Base-by-base conservation (phyloP, 2,888 invertebrate genomes). In the Gnatocerus cornutus region DNA sequence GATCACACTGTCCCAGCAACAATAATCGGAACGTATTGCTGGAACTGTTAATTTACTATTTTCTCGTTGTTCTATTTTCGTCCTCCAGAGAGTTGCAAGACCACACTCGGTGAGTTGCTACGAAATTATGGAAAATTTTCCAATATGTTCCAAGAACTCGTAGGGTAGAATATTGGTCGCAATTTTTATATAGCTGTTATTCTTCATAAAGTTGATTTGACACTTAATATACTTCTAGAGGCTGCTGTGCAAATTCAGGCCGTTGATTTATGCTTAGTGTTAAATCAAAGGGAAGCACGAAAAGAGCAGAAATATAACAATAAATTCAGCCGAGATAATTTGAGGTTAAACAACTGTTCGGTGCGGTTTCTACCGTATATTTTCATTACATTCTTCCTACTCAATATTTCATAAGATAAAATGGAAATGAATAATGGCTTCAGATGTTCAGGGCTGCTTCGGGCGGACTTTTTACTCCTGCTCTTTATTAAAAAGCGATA, bases 321-420 rank as follows among this genome's bases (percentile, higher is more conserved):
- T 69, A 71, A 73, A 69, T 71, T 69, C 68, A 52, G 16, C 10
- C 43, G 63, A 66, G 66, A 72, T 71, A 77, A 74, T 74, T 75
- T 74, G 74, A 75, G 74, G 73, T 76, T 74, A 74, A 76, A 75
- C 75, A 77, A 75, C 74, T 73, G 73, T 69, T 73, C 69, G 61
- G 68, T 50, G 63, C 66, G 70, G 69, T 69, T 71, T 72, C 72
- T 70, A 65, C 63, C 72, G 73, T 75, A 76, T 75, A 76, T 77
- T 77, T 76, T 73, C 76, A 76, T 77, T 74, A 75, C 61, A 73
- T 74, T 73, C 74, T 64, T 69, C 71, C 76, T 73, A 71, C 72
- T 77, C 76, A 76, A 77, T 77, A 77, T 76, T 77, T 76, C 76
- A 77, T 77, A 75, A 77, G 74, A 71, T 72, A 74, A 76, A 74